Conservation (phyloP, 2,888 invertebrate species). For the Buathra laborator region DNA sequence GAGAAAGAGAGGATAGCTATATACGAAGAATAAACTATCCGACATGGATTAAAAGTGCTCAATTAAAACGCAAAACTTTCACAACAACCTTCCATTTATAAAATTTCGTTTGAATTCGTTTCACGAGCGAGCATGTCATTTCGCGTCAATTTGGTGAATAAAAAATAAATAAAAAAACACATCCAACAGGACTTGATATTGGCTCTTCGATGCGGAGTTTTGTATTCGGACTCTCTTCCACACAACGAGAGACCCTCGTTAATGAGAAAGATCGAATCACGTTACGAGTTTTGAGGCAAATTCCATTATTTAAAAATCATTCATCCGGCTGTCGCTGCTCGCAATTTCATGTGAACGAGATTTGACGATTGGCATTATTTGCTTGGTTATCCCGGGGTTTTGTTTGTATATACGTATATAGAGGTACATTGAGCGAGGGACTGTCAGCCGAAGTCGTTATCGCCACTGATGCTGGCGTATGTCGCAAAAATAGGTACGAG, state of each 20-base stretch:
- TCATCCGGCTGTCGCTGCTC: neutral
- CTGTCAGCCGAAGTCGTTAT: neutral
- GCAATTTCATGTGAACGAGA: neutral
- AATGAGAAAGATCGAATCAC: neutral
- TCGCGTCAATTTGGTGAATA: neutral
- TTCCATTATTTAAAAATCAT: constrained; percentile 4
- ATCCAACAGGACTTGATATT: neutral
- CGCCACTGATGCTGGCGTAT: neutral
- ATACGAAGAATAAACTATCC: too few relatives aligned
- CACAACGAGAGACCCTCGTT: neutral
- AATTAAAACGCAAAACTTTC: too few relatives aligned
- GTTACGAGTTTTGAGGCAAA: neutral
- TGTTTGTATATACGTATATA: neutral
- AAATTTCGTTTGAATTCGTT: too few relatives aligned
- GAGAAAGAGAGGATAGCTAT: too few relatives aligned
- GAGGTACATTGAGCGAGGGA: neutral
- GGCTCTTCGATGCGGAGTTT: neutral
- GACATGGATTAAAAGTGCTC: too few relatives aligned
- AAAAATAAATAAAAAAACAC: neutral
- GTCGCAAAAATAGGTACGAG: too few relatives aligned
- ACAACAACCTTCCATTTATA: too few relatives aligned
- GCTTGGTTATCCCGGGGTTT: neutral
- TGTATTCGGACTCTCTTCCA: too few relatives aligned
- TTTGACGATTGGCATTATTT: neutral
- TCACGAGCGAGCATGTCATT: too few relatives aligned